These are phyloP conservation scores for Zosterops lateralis DNA, from an alignment of 2,113 vertebrate genomes.

Conservation along the genomic window DNA sequence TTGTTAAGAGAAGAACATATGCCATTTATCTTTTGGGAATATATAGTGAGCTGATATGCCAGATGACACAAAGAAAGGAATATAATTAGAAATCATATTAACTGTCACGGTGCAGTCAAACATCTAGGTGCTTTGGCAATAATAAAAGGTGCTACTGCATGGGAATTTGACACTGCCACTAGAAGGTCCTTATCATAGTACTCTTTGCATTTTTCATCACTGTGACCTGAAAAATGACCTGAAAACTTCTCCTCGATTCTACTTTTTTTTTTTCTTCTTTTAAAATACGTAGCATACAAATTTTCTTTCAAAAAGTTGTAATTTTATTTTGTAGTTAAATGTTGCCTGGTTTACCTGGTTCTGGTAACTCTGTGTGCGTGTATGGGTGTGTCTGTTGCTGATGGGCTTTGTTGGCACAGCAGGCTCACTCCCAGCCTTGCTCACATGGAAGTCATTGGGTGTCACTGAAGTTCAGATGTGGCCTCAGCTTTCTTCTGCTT, in stretches of 20 bases:
- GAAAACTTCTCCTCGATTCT: not conserved
- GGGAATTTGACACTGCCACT: not conserved
- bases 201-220: not conserved
- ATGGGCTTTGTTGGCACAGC: not conserved
- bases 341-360: fast-evolving
- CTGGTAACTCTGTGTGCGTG: fast-evolving
- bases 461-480: not conserved
- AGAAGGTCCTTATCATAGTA: not conserved
- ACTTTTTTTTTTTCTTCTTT: not conserved
- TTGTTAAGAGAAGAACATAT: not conserved
- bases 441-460: not conserved
- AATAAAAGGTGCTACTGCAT: not conserved
- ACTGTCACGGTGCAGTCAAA: not conserved
- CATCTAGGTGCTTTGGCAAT: not conserved
- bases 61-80: not conserved
- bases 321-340: not conserved
- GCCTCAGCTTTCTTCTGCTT: not conserved
- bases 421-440: not conserved
- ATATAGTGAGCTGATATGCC: not conserved
- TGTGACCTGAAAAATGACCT: not conserved
- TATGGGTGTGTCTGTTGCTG: fast-evolving
- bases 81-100: not conserved
- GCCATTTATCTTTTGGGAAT: not conserved
- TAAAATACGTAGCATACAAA: fast-evolving
- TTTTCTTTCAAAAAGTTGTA: not conserved